Evolutionary conservation across 2,888 invertebrate species (phyloP).

Genomic region (Philonicus albiceps): DNA sequence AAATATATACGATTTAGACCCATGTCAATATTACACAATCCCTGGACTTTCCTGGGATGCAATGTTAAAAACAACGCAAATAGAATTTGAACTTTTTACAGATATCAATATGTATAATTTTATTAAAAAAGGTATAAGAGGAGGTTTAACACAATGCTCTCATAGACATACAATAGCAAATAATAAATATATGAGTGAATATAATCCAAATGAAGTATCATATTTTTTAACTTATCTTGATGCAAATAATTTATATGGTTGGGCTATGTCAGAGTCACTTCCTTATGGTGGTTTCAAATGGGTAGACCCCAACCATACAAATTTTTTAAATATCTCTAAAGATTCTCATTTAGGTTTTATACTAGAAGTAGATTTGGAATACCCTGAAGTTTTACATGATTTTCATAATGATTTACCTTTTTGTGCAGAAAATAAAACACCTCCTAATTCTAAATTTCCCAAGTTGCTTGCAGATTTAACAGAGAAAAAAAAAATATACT

Average conservation of each 20-base stretch:
- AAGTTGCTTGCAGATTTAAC: conserved; percentile 52
- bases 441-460: not conserved
- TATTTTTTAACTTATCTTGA: not conserved
- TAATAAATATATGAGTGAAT: conserved; percentile 30
- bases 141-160: conserved; percentile 10
- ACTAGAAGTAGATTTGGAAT: conserved; percentile 25
- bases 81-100: not conserved
- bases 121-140: not conserved
- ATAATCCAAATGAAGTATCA: not conserved
- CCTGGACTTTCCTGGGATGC: conserved; percentile 38
- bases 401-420: too few species aligned
- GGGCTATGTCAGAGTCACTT: not conserved
- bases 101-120: conserved; percentile 21
- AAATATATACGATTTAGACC: conserved; percentile 18
- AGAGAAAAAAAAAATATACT: conserved; percentile 52
- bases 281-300: not conserved
- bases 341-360: not conserved
- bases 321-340: not conserved
- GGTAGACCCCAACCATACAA: not conserved
- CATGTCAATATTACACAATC: conserved; percentile 12
- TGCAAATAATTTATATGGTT: conserved; percentile 21
- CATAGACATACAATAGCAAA: conserved; percentile 4
- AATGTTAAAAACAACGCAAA: not conserved
- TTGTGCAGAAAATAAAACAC: not conserved
- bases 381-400: not conserved